phyloP scores from a whole-genome alignment of 2,888 invertebrate genomes.

The Melieria omissa region DNA sequence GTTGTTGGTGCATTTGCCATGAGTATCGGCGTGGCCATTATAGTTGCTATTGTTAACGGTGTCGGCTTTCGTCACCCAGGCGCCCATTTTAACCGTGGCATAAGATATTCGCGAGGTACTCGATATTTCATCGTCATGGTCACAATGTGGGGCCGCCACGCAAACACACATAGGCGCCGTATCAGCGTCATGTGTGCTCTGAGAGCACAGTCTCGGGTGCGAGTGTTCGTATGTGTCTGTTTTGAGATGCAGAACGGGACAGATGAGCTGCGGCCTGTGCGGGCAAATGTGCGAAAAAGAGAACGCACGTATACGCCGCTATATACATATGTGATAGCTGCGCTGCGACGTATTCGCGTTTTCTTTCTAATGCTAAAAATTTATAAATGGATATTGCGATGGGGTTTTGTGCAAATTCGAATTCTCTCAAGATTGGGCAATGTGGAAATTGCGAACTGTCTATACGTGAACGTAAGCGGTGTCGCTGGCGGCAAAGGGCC shows the following conservation, averaged over 20 bases:
- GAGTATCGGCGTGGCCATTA: no score
- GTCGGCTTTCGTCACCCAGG: conserved; percentile 49
- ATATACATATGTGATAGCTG: conserved; percentile 31
- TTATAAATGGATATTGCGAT: no score
- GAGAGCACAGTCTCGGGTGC: neutral
- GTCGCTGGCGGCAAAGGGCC: no score
- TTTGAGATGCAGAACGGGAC: neutral
- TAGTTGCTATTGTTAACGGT: conserved; percentile 23
- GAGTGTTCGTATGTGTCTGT: no score
- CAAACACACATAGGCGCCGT: neutral
- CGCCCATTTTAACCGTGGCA: conserved; percentile 62
- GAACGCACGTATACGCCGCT: neutral
- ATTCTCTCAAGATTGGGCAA: no score
- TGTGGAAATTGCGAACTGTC: no score
- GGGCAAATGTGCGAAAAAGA: neutral
- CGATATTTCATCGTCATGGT: neutral
- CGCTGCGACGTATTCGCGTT: conserved; percentile 34
- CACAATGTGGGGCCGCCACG: neutral
- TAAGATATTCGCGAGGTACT: conserved; percentile 36
- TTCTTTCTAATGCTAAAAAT: conserved; percentile 32
- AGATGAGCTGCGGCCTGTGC: neutral
- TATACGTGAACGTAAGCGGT: no score
- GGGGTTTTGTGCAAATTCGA: no score
- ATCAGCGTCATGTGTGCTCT: conserved; percentile 4
- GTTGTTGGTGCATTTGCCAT: no score